Base-by-base conservation (phyloP, 2,888 invertebrate genomes). In the Caenorhabditis sp. region DNA sequence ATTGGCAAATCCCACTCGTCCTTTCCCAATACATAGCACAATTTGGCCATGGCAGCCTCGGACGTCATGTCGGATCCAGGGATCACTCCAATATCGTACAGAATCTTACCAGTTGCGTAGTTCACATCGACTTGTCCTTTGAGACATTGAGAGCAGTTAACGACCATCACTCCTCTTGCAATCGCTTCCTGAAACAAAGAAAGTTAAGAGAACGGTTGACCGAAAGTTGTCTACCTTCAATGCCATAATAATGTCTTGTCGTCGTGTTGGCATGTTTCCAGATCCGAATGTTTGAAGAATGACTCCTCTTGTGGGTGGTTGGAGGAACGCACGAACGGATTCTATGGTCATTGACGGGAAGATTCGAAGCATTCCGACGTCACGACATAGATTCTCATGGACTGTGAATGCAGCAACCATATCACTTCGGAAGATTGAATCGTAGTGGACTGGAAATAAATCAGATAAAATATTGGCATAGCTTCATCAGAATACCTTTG, bases 231-330 rank as follows among this genome's bases (percentile, higher is more conserved):
- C 35, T 93, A 24, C 98, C 93, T 85, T 86, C 95, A 89, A 70
- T 0, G 89, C 95, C 0, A 94, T 93, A 8, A 97, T 93, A 1
- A 98, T 93, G 88, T 97, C 97, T n/a, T 93, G 93, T 10, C 96
- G 94, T 91, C 95, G 95, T 0, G 95, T 95, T 0, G 98, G 98
- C 44, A 97, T 95, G 92, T 99, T 98, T 0, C 98, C 98, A 0
- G 96, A 94, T 0, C 98, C 98, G 90, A 96, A 98, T 0, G 96
- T 96, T 93, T 97, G 96, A 51, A 98, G 93, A 0, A 98, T 95
- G 0, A 97, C 95, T 16, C 98, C 95, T 89, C 94, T 93, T 81
- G 95, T 95, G 16, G 96, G 95, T 1, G 96, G 95, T 86, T 95
- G 93, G 19, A 94, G 91, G 88, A 94, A 93, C 1, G 93, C 93